Percentiles rank a stretch among this genome's conserved stretches.
Evolutionary conservation across 2,797 vertebrate species (phyloP).

Genomic region (Clangula hyemalis): DNA sequence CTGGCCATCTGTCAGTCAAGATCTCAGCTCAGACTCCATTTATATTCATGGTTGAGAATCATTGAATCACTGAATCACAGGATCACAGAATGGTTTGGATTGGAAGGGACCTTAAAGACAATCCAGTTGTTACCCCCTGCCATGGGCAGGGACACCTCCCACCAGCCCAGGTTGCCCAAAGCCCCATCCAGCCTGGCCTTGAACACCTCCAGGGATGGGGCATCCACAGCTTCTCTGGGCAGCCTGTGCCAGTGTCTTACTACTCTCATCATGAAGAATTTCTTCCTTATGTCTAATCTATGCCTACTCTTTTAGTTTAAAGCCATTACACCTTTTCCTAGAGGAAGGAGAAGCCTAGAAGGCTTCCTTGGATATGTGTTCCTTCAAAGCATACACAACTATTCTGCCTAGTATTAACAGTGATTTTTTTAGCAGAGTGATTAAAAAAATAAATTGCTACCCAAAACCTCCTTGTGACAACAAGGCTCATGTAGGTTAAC

Average conservation of each 20-base stretch:
- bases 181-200: neutral
- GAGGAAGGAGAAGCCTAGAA: neutral
- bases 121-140: neutral
- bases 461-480: neutral
- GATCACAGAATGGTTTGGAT: neutral
- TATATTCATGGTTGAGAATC: neutral
- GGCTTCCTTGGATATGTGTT: neutral
- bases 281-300: neutral
- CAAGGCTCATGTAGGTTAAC: neutral
- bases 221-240: neutral
- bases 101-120: neutral
- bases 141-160: neutral
- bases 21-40: neutral
- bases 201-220: neutral
- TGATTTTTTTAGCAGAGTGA: constrained; percentile 1
- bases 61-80: neutral
- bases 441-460: neutral
- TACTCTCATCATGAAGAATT: neutral
- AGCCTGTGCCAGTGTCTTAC: neutral
- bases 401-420: neutral
- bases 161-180: neutral
- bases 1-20: constrained; percentile 40
- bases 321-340: neutral
- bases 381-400: neutral
- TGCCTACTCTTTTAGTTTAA: neutral